Evolutionary conservation across 2,888 invertebrate genomes (phyloP).

Genomic region (Smittia sp.): DNA sequence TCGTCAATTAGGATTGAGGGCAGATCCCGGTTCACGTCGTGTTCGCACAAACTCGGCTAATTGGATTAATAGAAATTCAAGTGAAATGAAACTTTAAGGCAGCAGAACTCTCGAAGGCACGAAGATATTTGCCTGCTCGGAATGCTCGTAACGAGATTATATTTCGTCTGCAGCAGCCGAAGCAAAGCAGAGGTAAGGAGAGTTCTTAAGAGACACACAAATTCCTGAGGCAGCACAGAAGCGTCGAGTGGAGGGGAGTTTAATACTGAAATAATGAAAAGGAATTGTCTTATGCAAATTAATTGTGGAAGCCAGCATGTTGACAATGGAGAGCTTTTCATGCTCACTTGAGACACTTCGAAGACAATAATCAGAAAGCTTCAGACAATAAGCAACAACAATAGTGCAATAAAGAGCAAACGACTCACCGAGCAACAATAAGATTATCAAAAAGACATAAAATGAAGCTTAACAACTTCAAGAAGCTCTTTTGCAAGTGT

Average conservation of each 20-base stretch:
- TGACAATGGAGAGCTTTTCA: not conserved
- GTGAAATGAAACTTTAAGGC: not conserved
- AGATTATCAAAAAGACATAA: not conserved
- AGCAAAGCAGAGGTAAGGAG: too few relatives aligned
- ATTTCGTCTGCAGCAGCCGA: not conserved
- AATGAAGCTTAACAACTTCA: not conserved
- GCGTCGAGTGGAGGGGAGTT: not conserved
- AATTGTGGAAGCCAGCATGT: not conserved
- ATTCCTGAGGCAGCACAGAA: not conserved
- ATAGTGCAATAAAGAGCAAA: not conserved
- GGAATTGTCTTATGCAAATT: conserved; percentile 12
- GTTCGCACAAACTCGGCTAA: not conserved
- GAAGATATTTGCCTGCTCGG: not conserved
- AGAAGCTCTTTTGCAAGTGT: not conserved
- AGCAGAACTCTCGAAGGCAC: conserved; percentile 1
- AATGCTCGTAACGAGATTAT: not conserved
- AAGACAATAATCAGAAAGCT: conserved; percentile 3
- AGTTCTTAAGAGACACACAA: not conserved
- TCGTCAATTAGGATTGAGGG: too few relatives aligned
- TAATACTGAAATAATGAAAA: conserved; percentile 1
- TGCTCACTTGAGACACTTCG: conserved; percentile 7
- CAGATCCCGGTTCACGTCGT: too few relatives aligned
- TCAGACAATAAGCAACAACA: too few relatives aligned
- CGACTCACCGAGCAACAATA: not conserved
- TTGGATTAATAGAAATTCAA: not conserved